Percentiles rank a stretch among this genome's conserved stretches.
phyloP scores from a whole-genome alignment of 2,888 invertebrate genomes.

The Heliconius charithonia region DNA sequence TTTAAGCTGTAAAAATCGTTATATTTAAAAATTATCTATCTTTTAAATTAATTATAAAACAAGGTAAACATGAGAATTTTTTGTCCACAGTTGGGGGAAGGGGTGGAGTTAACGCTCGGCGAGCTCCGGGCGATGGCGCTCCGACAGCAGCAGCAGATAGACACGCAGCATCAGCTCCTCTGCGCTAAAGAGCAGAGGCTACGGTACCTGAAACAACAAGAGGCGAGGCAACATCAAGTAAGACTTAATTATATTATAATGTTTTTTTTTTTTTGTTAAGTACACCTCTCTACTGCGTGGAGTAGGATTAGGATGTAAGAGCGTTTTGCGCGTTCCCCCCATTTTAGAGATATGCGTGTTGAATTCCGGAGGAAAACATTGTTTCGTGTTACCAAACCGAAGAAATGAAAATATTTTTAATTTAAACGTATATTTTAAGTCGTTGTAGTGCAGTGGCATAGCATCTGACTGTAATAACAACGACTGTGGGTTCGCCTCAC shows the following conservation, averaged over 20 bases:
- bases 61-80: neutral
- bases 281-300: neutral
- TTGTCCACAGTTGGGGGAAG: constrained; percentile 92
- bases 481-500: neutral
- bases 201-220: constrained; percentile 97
- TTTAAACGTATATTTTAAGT: neutral
- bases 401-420: neutral
- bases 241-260: neutral
- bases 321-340: neutral
- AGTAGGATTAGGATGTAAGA: no score
- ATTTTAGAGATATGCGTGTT: neutral
- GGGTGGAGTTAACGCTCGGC: constrained; percentile 94
- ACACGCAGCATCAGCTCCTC: constrained; percentile 95
- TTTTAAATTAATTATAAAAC: neutral
- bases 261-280: neutral
- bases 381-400: no score
- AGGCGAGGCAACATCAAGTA: constrained; percentile 88
- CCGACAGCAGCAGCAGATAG: constrained; percentile 98
- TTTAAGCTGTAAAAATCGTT: neutral
- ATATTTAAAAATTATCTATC: neutral
- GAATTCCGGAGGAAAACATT: neutral
- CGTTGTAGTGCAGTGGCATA: neutral
- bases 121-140: constrained; percentile 99
- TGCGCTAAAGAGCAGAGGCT: constrained; percentile 96
- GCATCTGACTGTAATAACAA: neutral